Conservation (phyloP, 2,888 invertebrate genomes). For the Rhagium mordax region DNA sequence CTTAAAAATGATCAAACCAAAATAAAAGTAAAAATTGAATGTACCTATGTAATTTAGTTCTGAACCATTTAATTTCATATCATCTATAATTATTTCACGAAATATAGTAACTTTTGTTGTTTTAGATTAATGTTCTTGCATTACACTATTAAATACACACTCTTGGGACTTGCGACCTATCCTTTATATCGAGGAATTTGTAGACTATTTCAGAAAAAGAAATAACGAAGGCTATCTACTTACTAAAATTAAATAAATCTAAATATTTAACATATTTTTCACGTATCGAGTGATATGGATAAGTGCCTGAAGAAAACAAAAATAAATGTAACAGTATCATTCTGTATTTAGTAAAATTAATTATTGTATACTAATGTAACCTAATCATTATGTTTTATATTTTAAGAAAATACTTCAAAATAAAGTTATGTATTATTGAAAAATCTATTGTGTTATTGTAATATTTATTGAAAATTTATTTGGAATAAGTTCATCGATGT, state of each 20-base stretch:
- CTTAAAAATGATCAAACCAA: no score
- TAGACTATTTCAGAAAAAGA: slow-evolving; percentile 1
- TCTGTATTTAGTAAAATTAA: background rate
- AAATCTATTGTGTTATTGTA: no score
- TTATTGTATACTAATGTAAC: background rate
- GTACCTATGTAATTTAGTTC: no score
- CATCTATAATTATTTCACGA: no score
- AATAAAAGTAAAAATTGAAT: no score
- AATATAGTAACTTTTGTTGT: background rate
- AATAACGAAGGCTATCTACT: background rate
- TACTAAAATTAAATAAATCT: background rate
- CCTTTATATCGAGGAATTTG: slow-evolving; percentile 10
- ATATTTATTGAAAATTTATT: no score
- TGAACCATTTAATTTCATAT: no score
- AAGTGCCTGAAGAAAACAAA: background rate
- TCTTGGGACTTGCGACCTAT: slow-evolving; percentile 13
- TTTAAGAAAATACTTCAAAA: background rate
- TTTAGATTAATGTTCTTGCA: slow-evolving; percentile 25
- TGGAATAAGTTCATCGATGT: no score
- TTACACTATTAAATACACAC: slow-evolving; percentile 18
- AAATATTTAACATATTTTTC: background rate
- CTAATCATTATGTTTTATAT: background rate
- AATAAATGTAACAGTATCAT: background rate
- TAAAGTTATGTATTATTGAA: no score
- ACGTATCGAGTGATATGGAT: background rate